A percentile compares a stretch with the other conserved stretches of the same genome.
These are phyloP conservation scores for Pachycephus smyrnensis DNA, from an alignment of 2,888 invertebrate species.

Conservation along the genomic window DNA sequence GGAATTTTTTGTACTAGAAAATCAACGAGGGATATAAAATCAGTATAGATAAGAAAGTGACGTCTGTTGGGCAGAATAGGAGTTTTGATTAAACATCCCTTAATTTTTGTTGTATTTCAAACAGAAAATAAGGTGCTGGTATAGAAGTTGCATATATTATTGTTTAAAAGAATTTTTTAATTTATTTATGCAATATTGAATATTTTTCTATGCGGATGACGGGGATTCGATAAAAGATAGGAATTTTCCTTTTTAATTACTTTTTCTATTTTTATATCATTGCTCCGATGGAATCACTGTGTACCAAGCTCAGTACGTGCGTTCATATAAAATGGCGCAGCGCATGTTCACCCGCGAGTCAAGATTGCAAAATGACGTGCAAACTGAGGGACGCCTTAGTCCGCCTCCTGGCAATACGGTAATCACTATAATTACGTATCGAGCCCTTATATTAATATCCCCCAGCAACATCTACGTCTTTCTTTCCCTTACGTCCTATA, in stretches of 20 bases:
- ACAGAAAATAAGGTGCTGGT: not conserved
- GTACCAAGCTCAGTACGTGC: constrained; percentile 42
- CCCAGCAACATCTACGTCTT: constrained; percentile 54
- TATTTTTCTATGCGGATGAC: not conserved
- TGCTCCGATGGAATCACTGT: not conserved
- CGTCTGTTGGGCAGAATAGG: not conserved
- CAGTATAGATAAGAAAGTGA: too few species aligned
- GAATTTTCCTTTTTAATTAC: not conserved
- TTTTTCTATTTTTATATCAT: not conserved
- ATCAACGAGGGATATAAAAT: too few species aligned
- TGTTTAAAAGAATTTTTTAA: not conserved
- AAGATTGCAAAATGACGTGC: constrained; percentile 67
- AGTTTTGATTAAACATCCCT: not conserved
- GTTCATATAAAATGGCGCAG: constrained; percentile 15
- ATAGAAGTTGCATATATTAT: not conserved
- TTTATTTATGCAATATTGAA: not conserved
- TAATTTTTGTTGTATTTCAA: not conserved
- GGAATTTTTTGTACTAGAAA: too few species aligned
- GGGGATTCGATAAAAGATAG: not conserved
- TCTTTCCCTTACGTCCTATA: constrained; percentile 39
- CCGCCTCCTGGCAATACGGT: constrained; percentile 66
- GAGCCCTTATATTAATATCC: constrained; percentile 67
- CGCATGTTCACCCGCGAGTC: constrained; percentile 58
- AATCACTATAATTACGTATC: constrained; percentile 68
- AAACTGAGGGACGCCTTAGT: constrained; percentile 66